phyloP scores from a whole-genome alignment of 2,113 vertebrate species.

The Phaetusa simplex region DNA sequence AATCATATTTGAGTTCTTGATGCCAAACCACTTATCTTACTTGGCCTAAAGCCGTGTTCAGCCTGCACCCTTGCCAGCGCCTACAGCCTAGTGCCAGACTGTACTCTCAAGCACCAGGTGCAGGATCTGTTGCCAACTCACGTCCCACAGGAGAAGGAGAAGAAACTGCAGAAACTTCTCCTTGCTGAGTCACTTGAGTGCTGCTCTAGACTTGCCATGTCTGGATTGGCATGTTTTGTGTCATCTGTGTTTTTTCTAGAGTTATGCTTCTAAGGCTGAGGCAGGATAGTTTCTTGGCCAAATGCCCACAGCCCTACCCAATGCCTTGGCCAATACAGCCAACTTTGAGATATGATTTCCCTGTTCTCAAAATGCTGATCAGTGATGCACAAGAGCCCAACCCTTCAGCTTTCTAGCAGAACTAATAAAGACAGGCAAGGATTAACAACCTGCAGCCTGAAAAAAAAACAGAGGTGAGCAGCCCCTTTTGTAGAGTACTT shows the following conservation, averaged over 20 bases:
- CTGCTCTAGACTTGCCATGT: not conserved
- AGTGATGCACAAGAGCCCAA: not conserved
- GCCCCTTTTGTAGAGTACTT: not conserved
- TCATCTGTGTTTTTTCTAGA: not conserved
- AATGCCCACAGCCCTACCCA: not conserved
- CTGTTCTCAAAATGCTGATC: not conserved
- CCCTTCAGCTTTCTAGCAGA: not conserved
- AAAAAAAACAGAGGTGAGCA: not conserved
- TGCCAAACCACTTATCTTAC: not conserved
- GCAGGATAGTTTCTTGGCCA: not conserved
- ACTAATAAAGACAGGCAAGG: not conserved
- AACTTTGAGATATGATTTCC: rapidly evolving
- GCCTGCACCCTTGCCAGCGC: not conserved
- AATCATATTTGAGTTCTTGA: not conserved
- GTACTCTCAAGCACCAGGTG: not conserved
- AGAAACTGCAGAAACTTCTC: not conserved
- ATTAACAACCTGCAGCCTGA: not conserved
- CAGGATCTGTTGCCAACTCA: not conserved
- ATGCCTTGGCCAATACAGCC: not conserved
- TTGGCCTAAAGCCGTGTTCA: not conserved
- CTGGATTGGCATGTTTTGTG: not conserved
- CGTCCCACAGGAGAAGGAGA: not conserved
- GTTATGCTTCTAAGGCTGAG: not conserved
- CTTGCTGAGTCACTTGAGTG: not conserved
- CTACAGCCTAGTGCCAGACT: not conserved